Evolutionary conservation across 2,113 vertebrate species (phyloP), one percentile per base, ranked within the genome.

Genomic region (Rhinolophus ferrumequinum): DNA sequence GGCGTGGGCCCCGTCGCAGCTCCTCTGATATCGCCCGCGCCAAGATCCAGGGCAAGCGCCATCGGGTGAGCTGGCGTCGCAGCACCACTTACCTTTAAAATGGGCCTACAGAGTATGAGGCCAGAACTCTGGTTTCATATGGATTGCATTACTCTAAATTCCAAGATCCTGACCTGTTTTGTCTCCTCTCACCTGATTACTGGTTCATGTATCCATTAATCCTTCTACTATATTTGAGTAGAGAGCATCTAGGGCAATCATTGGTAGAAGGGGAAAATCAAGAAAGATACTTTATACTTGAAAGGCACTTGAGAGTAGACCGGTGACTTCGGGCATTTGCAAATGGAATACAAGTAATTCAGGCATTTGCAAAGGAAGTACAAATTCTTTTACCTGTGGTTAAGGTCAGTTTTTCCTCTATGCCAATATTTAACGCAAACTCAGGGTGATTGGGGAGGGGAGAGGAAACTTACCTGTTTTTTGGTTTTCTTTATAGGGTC

Each of bases 1-100:
- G 99, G n/a, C 99, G 99, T n/a, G 99, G 99, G 7, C 97, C 99
- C 2, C 99, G 99, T 66, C 99, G 99, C 89, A 99, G 99, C 98
- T 99, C 99, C 91, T 99, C 99, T 0, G 99, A 99, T 82, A 99
- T 99, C 0, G 98, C 98, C 87, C 99, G 98, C 16, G 99, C 99
- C 82, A 99, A 99, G 98, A 98, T 99, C 94, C 98, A 99, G 97
- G 99, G 98, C 98, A 99, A 99, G 95, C 99, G 99, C 83, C 99
- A 99, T 94, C 98, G 99, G 97, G 99, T 99, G 56, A 99, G 99
- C 47, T 30, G 33, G 67, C 14, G 22, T 52, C 26, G 30, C 33
- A 50, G 38, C n/a, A 87, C 77, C 15, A 18, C 10, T 52, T 66
- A 41, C 76, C 26, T 22, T 54, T 58, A 33, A 72, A 92, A 15